Base-by-base conservation (phyloP, 2,888 invertebrate genomes). In the Eremobia ochroleuca region DNA sequence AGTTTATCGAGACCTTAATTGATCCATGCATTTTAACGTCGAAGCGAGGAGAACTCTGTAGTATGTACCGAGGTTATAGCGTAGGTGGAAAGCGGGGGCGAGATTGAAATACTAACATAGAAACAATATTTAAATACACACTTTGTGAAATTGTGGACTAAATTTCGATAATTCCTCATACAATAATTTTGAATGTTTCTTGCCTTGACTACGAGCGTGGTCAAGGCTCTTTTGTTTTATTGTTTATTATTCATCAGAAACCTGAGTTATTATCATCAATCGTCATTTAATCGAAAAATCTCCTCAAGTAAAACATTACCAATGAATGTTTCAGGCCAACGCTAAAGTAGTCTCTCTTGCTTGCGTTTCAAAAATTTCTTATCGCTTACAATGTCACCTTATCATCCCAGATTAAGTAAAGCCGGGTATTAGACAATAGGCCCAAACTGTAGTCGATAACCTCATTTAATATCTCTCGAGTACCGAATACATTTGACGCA, bases 21-120 rank as follows among this genome's bases (percentile, higher is more conserved):
- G 67, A 73, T 83, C 73, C 59, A 71, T 83, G 72, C 84, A 83
- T 81, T 83, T 76, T 81, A 83, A 83, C 73, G 59, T 70, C 34
- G 28, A 11, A 55, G 0, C 46, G 46, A 61, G 4, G 25, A 58
- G 18, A 25, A 25, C 28, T 58, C 34, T n/a, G 11, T 79, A 31
- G 40, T 55, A n/a, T n/a, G n/a, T n/a, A 28, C 62, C 31, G 0
- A 65, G 40, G 62, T 46, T 13, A 49, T 13, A 55, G 9, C 9
- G 74, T 72, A 31, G 37, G 71, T 40, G 43, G 52, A 25, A n/a
- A 70, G 55, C 52, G 62, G 28, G 9, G 11, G 70, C n/a, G n/a
- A n/a, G n/a, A n/a, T n/a, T n/a, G n/a, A n/a, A n/a, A n/a, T n/a
- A n/a, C n/a, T n/a, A n/a, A n/a, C n/a, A n/a, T n/a, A n/a, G n/a